These are phyloP conservation scores for Scrobipalpa costella DNA, from an alignment of 2,888 invertebrate species.

Conservation along the genomic window DNA sequence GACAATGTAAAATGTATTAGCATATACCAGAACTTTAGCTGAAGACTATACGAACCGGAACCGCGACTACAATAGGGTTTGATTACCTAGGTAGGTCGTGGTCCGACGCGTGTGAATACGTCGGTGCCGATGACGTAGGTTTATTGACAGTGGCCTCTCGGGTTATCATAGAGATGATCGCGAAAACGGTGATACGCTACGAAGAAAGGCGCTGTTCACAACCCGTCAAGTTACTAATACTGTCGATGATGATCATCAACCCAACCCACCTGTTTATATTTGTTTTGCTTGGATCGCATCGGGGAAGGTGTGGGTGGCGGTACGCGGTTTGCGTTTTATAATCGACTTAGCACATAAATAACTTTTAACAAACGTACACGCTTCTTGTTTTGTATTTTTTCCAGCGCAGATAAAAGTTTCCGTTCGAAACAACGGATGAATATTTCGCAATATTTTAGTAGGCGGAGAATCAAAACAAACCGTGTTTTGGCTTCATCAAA, in stretches of 20 bases:
- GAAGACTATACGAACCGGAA: not conserved
- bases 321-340: slow-evolving; percentile 25
- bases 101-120: not conserved
- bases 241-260: slow-evolving; percentile 17
- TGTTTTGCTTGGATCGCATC: slow-evolving; percentile 27
- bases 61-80: not conserved
- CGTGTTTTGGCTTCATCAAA: slow-evolving; percentile 71
- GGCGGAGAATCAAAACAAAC: slow-evolving; percentile 72
- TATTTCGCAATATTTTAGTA: slow-evolving; percentile 51
- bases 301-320: slow-evolving; percentile 15
- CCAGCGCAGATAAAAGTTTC: not conserved
- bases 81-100: not conserved
- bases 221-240: slow-evolving; percentile 13
- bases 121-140: not conserved
- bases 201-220: not conserved
- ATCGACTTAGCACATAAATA: slow-evolving; percentile 22
- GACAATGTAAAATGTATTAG: too few species aligned
- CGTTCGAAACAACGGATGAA: not conserved
- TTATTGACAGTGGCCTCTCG: not conserved
- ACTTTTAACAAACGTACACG: not conserved
- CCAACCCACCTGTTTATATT: slow-evolving; percentile 27
- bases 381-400: not conserved
- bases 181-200: not conserved
- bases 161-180: not conserved
- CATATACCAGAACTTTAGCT: too few species aligned